Percentiles rank a stretch among this genome's conserved stretches.
Conservation (phyloP, 2,797 vertebrate species). For the Catamblyrhynchus diadema region DNA sequence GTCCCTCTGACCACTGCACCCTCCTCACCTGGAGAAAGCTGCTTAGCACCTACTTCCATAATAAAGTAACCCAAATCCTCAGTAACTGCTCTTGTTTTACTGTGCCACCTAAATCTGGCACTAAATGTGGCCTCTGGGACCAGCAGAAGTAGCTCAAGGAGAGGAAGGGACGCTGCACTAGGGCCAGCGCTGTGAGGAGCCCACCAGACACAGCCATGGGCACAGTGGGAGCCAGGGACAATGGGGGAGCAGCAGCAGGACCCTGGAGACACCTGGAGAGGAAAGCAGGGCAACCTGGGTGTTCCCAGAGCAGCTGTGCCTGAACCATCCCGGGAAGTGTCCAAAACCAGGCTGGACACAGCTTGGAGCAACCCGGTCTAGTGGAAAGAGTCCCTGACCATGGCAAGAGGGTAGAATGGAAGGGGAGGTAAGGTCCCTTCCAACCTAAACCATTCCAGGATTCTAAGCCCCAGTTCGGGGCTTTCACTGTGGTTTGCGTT, state of each 20-base stretch:
- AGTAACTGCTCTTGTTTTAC: not conserved
- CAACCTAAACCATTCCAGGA: not conserved
- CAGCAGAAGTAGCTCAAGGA: constrained; percentile 41
- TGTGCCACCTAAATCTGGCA: constrained; percentile 17
- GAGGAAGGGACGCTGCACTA: not conserved
- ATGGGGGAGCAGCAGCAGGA: rapidly evolving
- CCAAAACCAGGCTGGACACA: rapidly evolving
- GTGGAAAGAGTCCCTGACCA: not conserved
- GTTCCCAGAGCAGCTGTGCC: not conserved
- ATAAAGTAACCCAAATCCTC: not conserved
- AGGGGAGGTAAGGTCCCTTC: not conserved
- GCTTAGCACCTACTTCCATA: not conserved
- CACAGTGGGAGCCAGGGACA: rapidly evolving
- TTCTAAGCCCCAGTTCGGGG: not conserved
- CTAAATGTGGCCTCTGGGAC: not conserved
- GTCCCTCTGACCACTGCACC: not conserved
- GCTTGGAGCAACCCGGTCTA: not conserved
- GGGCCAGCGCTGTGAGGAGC: not conserved
- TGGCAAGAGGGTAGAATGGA: not conserved
- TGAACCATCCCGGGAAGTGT: not conserved
- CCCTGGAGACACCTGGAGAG: rapidly evolving
- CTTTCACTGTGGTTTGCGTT: not conserved
- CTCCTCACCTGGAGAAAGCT: not conserved
- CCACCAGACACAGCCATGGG: rapidly evolving
- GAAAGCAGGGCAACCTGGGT: not conserved